These are phyloP conservation scores for Neelides folsomi DNA, from an alignment of 2,888 invertebrate species.

Conservation along the genomic window DNA sequence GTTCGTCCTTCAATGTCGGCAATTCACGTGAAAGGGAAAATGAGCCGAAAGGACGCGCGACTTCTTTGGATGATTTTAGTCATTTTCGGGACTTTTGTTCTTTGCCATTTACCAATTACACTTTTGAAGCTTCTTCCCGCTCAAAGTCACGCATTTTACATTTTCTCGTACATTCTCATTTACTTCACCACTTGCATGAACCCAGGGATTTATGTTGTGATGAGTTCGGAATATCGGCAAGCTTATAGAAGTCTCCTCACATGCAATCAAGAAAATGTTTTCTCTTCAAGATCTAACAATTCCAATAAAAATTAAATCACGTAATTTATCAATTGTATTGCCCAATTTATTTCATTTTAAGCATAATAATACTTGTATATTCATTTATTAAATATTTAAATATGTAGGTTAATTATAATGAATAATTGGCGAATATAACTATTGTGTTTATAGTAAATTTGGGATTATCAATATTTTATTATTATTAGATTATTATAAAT, in stretches of 20 bases:
- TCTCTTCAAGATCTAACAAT: slow-evolving; percentile 28
- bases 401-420: no score
- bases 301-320: slow-evolving; percentile 30
- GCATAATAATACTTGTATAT: no score
- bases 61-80: slow-evolving; percentile 47
- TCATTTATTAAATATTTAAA: no score
- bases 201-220: slow-evolving; percentile 40
- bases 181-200: slow-evolving; percentile 43
- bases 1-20: slow-evolving; percentile 31
- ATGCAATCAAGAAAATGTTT: slow-evolving; percentile 35
- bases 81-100: slow-evolving; percentile 40
- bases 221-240: slow-evolving; percentile 40
- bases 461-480: no score
- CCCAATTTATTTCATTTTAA: no score
- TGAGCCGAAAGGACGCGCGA: slow-evolving; percentile 62
- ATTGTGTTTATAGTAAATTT: no score
- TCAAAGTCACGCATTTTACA: slow-evolving; percentile 37
- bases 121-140: slow-evolving; percentile 37
- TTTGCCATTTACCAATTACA: slow-evolving; percentile 42
- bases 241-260: slow-evolving; percentile 40
- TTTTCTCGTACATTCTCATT: slow-evolving; percentile 40
- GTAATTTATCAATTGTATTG: no score
- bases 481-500: no score
- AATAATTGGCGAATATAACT: no score
- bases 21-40: slow-evolving; percentile 41